phyloP scores from a whole-genome alignment of 1,140 invertebrate species.

The Drosophila busckii region DNA sequence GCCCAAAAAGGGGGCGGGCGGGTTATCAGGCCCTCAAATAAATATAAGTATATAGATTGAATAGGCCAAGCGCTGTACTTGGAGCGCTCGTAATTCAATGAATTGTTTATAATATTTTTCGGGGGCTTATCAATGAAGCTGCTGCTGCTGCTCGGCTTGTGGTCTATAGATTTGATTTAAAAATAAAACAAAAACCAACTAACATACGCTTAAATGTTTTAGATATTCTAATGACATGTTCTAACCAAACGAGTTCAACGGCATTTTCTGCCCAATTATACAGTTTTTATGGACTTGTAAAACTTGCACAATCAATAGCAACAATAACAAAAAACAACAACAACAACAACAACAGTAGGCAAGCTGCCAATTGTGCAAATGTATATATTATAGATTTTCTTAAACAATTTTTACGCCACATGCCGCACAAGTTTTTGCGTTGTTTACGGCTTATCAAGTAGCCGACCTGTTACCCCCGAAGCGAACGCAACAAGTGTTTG shows the following conservation, averaged over 20 bases:
- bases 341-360: not conserved
- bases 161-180: constrained; percentile 37
- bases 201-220: constrained; percentile 31
- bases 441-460: no score
- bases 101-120: no score
- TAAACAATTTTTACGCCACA: no score
- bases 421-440: no score
- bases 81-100: no score
- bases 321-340: constrained; percentile 4
- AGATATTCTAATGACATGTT: constrained; percentile 50
- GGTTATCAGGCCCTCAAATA: no score
- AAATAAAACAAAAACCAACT: constrained; percentile 5
- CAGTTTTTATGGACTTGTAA: not conserved
- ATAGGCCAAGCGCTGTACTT: constrained; percentile 3
- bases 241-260: constrained; percentile 69
- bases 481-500: no score
- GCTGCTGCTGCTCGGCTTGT: constrained; percentile 30
- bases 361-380: constrained; percentile 20
- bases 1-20: constrained; percentile 15
- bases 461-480: no score
- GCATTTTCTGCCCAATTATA: constrained; percentile 68
- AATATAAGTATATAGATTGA: not conserved
- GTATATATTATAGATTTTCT: no score
- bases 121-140: constrained; percentile 13
- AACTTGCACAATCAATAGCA: constrained; percentile 13